Conservation (phyloP, 2,113 vertebrate species). For the Eulemur macaco region DNA sequence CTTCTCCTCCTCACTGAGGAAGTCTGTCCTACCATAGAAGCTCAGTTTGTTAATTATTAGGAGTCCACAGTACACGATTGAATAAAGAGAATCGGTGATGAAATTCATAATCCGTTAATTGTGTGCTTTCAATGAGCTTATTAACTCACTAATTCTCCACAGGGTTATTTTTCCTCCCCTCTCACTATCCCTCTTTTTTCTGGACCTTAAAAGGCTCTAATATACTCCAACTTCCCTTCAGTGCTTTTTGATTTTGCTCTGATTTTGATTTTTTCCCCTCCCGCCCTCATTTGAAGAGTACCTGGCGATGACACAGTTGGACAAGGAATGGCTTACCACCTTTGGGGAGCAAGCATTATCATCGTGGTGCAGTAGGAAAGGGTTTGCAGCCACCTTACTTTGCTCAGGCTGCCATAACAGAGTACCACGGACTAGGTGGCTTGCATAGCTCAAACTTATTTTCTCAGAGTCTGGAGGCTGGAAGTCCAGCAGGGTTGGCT, state of each 20-base stretch:
- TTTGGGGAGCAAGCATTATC: neutral
- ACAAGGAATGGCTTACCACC: neutral
- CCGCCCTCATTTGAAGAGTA: neutral
- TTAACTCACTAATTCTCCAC: neutral
- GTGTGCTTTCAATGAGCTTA: constrained; percentile 18
- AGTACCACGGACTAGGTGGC: neutral
- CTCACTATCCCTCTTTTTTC: neutral
- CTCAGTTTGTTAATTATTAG: neutral
- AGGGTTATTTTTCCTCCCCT: neutral
- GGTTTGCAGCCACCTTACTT: rapidly evolving
- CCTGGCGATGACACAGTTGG: neutral
- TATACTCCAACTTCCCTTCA: neutral
- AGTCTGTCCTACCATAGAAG: neutral
- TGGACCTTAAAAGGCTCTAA: neutral
- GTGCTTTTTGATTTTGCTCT: neutral
- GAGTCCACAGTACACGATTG: constrained; percentile 4
- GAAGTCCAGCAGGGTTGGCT: too few relatives aligned
- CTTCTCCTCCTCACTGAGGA: neutral
- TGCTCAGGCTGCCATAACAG: neutral
- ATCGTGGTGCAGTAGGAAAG: neutral
- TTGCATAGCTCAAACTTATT: neutral
- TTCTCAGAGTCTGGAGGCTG: neutral
- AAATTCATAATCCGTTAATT: constrained; percentile 33
- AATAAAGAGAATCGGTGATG: neutral
- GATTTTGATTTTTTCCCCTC: neutral